These are phyloP conservation scores for Microchirus variegatus DNA, from an alignment of 2,797 vertebrate genomes.

Conservation along the genomic window DNA sequence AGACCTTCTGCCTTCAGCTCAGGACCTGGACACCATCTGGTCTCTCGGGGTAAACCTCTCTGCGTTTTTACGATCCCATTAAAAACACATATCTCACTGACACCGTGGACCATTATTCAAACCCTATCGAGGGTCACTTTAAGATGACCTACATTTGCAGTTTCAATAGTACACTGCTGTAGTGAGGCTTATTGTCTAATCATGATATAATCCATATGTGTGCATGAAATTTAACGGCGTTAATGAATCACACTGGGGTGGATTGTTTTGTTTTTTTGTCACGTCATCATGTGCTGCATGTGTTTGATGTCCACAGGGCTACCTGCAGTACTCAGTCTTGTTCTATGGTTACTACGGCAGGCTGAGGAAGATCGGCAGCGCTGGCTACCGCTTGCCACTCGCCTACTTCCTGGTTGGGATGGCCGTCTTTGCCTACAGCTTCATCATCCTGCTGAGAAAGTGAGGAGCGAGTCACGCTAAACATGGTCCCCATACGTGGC, in stretches of 20 bases:
- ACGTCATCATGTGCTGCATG: neutral
- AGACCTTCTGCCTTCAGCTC: slow-evolving; percentile 87
- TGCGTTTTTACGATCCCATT: slow-evolving; percentile 42
- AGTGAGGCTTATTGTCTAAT: neutral
- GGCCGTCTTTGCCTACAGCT: slow-evolving; percentile 98
- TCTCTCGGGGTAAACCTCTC: slow-evolving; percentile 91
- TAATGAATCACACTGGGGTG: no score
- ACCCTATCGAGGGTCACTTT: slow-evolving; percentile 9
- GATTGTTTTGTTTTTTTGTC: neutral
- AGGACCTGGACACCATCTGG: slow-evolving; percentile 98
- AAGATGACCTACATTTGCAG: neutral
- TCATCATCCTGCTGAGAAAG: slow-evolving; percentile 96
- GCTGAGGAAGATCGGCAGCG: slow-evolving; percentile 90
- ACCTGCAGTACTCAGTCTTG: slow-evolving; percentile 95
- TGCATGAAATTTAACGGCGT: no score
- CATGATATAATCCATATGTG: neutral
- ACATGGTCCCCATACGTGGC: no score
- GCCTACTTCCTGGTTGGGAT: slow-evolving; percentile 98
- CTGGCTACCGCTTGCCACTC: slow-evolving; percentile 92
- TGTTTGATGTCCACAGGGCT: slow-evolving; percentile 83
- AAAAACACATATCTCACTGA: slow-evolving; percentile 38
- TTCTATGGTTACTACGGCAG: slow-evolving; percentile 96
- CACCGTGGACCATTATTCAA: slow-evolving; percentile 25
- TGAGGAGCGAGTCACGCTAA: slow-evolving; percentile 61
- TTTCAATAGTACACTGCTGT: neutral